phyloP scores from a whole-genome alignment of 2,797 vertebrate species.

The Hipposideros larvatus region DNA sequence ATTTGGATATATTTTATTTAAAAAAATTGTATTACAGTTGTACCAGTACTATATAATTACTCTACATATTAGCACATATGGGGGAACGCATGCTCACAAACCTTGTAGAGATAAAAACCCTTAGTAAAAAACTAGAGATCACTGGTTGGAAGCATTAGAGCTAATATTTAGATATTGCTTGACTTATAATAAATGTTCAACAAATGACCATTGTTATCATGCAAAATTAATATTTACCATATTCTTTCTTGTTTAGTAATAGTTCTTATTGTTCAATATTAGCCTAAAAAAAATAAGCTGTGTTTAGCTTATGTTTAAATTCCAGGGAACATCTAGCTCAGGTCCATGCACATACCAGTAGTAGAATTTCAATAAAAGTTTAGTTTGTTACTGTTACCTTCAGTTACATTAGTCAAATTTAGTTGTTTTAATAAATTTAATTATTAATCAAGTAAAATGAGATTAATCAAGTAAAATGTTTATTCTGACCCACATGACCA shows the following conservation, averaged over 20 bases:
- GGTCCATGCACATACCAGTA: not conserved
- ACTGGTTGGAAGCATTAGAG: not conserved
- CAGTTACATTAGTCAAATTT: slow-evolving; percentile 5
- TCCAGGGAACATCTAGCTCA: not conserved
- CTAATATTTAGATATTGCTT: slow-evolving; percentile 17
- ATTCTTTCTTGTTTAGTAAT: not conserved
- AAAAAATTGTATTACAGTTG: not conserved
- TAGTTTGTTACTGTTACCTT: not conserved
- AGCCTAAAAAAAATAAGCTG: not conserved
- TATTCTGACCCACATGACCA: not conserved
- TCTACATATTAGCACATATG: not conserved
- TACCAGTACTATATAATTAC: not conserved
- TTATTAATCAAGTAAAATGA: not conserved
- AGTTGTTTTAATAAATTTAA: not conserved
- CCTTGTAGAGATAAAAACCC: not conserved
- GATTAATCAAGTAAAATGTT: not conserved
- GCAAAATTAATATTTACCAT: not conserved
- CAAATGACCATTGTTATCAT: not conserved
- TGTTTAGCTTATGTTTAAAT: slow-evolving; percentile 39
- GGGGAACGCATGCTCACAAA: not conserved
- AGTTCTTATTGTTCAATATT: not conserved
- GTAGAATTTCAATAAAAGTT: not conserved
- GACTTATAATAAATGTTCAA: slow-evolving; percentile 34
- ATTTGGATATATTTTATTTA: not conserved
- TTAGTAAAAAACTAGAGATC: not conserved